Percentiles rank a stretch among this genome's conserved stretches.
phyloP scores from a whole-genome alignment of 2,113 vertebrate species.

The Hippoglossus stenolepis region DNA sequence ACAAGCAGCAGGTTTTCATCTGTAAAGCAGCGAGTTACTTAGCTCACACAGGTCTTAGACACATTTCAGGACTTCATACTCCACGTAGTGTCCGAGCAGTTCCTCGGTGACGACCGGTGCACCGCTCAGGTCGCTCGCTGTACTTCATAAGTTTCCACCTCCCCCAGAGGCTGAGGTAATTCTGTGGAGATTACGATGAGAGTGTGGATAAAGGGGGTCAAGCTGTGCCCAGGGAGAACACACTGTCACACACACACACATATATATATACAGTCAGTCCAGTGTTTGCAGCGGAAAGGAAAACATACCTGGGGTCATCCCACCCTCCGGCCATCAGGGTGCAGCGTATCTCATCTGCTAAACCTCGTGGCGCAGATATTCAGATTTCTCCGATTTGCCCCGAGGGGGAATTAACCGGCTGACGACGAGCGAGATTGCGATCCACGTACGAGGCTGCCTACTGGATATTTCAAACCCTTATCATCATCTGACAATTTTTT shows the following conservation, averaged over 20 bases:
- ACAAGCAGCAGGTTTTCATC: no score
- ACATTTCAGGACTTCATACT: no score
- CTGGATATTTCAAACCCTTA: conserved; percentile 63
- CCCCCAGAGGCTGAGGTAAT: conserved; percentile 47
- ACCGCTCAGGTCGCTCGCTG: conserved; percentile 43
- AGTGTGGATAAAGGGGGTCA: conserved; percentile 52
- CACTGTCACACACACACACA: neutral
- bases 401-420: conserved; percentile 26
- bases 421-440: conserved; percentile 34
- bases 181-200: conserved; percentile 68
- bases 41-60: no score
- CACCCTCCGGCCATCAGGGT: neutral
- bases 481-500: conserved; percentile 37
- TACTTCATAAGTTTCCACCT: conserved; percentile 55
- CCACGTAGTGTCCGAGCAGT: no score
- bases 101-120: conserved; percentile 36
- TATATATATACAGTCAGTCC: neutral
- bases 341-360: conserved; percentile 9
- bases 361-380: neutral
- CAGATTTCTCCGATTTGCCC: conserved; percentile 22
- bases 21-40: no score
- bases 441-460: conserved; percentile 15
- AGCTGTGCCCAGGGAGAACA: conserved; percentile 5
- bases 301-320: no score
- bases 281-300: no score